Percentiles rank a stretch among this genome's conserved stretches.
phyloP scores from a whole-genome alignment of 2,797 vertebrate genomes.

The Syngnathus rostellatus region DNA sequence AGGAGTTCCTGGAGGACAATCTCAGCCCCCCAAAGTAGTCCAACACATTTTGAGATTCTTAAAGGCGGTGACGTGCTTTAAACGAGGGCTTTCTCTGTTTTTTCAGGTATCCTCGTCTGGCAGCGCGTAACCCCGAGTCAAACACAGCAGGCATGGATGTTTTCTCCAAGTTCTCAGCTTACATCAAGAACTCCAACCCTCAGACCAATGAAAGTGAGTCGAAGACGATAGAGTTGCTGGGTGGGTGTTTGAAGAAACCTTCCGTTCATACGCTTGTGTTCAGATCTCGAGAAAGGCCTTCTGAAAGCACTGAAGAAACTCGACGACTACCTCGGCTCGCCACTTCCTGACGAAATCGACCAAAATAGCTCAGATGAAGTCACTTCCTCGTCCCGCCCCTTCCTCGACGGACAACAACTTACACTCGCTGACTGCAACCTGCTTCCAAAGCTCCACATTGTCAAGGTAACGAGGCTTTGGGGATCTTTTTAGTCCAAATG shows the following conservation, averaged over 20 bases:
- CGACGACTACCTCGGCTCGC: slow-evolving; percentile 73
- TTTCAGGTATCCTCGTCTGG: slow-evolving; percentile 77
- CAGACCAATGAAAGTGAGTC: slow-evolving; percentile 76
- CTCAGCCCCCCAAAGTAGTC: slow-evolving; percentile 81
- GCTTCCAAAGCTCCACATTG: slow-evolving; percentile 85
- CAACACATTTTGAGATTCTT: not conserved
- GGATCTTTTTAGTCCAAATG: not conserved
- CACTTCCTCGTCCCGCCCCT: slow-evolving; percentile 74
- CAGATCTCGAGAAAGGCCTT: slow-evolving; percentile 73
- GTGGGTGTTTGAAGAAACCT: not conserved
- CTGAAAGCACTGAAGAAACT: slow-evolving; percentile 73
- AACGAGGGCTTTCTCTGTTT: too few relatives aligned
- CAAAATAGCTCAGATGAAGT: slow-evolving; percentile 81
- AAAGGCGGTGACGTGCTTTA: too few relatives aligned
- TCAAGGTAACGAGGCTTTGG: slow-evolving; percentile 72
- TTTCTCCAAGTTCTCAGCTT: slow-evolving; percentile 91
- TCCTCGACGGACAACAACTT: slow-evolving; percentile 81
- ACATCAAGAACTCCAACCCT: slow-evolving; percentile 88
- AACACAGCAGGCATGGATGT: slow-evolving; percentile 86
- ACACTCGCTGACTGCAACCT: slow-evolving; percentile 89
- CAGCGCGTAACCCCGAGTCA: slow-evolving; percentile 82
- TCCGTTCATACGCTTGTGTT: not conserved
- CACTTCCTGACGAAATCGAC: slow-evolving; percentile 84
- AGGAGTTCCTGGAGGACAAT: slow-evolving; percentile 86
- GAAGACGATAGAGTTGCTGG: not conserved